Evolutionary conservation across 1,140 invertebrate species (phyloP), one percentile per base, ranked within the genome.

Genomic region (Proales similis): DNA sequence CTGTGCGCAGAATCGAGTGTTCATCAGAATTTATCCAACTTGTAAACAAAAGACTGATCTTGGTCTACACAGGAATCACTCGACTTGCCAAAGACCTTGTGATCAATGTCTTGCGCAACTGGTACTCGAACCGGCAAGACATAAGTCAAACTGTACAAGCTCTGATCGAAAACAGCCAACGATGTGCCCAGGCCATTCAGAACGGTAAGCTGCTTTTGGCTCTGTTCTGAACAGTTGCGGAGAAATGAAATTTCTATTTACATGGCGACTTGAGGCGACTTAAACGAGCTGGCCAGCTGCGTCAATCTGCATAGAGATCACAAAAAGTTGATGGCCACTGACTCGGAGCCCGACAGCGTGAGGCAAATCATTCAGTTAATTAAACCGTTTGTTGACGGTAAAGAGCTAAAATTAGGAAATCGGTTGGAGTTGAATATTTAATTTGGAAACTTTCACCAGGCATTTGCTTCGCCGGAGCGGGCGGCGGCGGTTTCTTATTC

Each of bases 51-150:
- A 70, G 74, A 30, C 68, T 80, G 3, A 38, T 80, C 0, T 65
- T 81, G 7, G 70, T 81, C 29, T 80, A 80, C 66, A 80, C 79
- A 12, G 79, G 80, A 7, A 78, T 78, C 68, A 78, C 79, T n/a
- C 70, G 80, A 46, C 68, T 81, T 27, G 80, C 80, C 14, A 73
- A 74, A 63, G 81, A 81, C 69, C 67, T 81, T 24, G 60, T 66
- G 9, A 67, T 80, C 73, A 78, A 78, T 67, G 78, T 79, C 5
- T 69, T 80, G 19, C 69, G 79, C 14, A 79, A 78, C 65, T 80
- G 79, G 79, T 80, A 80, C 68, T 74, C 78, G 2, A 66, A 77
- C 26, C 74, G 79, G 62, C 68, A 71, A 12, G 66, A 68, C 19
- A 73, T 79, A 45, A 71, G 76, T 43, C 53, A 68, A 27, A 74